Evolutionary conservation across 2,888 invertebrate genomes (phyloP), one percentile per base, ranked within the genome.

Genomic region (Dilophus febrilis): DNA sequence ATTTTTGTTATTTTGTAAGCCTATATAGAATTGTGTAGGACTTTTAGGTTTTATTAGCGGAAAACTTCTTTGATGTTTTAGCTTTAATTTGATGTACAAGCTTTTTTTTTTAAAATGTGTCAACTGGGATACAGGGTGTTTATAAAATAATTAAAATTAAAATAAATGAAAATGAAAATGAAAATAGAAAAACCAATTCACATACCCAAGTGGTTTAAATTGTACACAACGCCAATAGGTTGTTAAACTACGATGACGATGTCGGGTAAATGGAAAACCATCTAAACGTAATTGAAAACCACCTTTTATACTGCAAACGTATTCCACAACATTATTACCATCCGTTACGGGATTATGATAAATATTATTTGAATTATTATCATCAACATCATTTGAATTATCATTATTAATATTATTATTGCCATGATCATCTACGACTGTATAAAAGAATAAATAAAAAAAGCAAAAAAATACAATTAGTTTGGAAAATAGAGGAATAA

Each of bases 141-240:
- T 12, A 32, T 19, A 22, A 12, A 12, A 6, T 29, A 12, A 12
- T 12, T 12, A n/a, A n/a, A n/a, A n/a, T n/a, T n/a, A n/a, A n/a
- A n/a, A n/a, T n/a, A n/a, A n/a, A n/a, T n/a, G n/a, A n/a, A n/a
- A n/a, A n/a, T n/a, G n/a, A n/a, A n/a, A n/a, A n/a, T n/a, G n/a
- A n/a, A n/a, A 35, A 14, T 35, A 27, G 7, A 27, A 11, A 8
- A 27, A 11, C 11, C 7, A 27, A 27, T 6, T 27, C 2, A 49
- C 49, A 45, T 45, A 57, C 57, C 52, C 51, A 13, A 56, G 47
- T 1, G 56, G 52, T 12, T 51, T 49, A 47, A 54, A 55, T 44
- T 57, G 56, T 11, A 56, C 56, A 48, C 57, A 57, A 38, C 56
- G 50, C 57, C 57, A 57, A 45, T 57, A 57, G 38, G 53, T 54